Evolutionary conservation across 2,888 invertebrate species (phyloP), one percentile per base, ranked within the genome.

Genomic region (Sussaba pulchella): DNA sequence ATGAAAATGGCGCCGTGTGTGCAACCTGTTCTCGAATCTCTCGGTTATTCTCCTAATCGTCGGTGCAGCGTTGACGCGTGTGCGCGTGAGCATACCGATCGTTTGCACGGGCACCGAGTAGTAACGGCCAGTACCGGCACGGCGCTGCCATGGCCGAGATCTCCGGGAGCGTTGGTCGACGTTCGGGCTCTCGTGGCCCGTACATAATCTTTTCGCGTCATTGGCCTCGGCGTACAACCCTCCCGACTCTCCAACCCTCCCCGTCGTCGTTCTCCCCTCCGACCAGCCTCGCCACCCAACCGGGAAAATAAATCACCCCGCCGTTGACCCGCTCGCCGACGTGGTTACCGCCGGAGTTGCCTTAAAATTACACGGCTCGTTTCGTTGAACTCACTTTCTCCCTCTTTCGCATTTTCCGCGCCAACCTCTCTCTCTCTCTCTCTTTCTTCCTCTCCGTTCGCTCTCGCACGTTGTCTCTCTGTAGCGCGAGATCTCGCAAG

Each of bases 141-240:
- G 8, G 36, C 31, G 31, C 47, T 36, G 36, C 12, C 21, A 10
- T 31, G 21, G 14, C 26, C 12, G 41, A 63, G 52, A 63, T 57
- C 43, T 26, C 50, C 52, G 14, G 39, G 19, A 31, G 50, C 59
- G 74, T 64, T 70, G 47, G 70, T 64, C 45, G 31, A 5, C 31
- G 31, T 6, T 64, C 64, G 61, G 43, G 64, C 79, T 79, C 74
- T 74, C 50, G 41, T 79, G 85, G 85, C 85, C 83, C 85, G 85
- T 86, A 85, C 79, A 66, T 89, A 89, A 90, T 91, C 89, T 90
- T 90, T 91, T 89, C 91, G 87, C 90, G 86, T 89, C 90, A 89
- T 89, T 91, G 90, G 86, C 84, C 84, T 83, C 76, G 70, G 50
- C 36, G 59, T n/a, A 26, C 63, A 14, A 31, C 36, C 45, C 36